Base-by-base conservation (phyloP, 2,797 vertebrate species). In the Sparus aurata region DNA sequence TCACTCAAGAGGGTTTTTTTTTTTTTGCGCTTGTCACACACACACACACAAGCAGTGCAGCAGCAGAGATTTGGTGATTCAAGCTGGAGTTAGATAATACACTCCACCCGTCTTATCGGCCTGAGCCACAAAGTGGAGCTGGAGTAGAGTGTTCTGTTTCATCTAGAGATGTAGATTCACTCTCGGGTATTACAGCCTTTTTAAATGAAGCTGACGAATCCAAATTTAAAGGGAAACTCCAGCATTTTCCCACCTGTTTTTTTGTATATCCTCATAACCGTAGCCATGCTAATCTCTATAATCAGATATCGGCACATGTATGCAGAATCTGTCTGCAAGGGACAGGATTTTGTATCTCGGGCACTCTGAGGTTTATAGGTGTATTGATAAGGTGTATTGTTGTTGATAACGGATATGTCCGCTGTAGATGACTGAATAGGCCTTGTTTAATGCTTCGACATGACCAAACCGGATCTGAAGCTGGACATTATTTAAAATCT, bases 1-100 rank as follows among this genome's bases (percentile, higher is more conserved):
- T n/a, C 12, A 45, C 43, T 27, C 22, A 10, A 5, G 22, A 20
- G 22, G 15, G 79, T 53, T 77, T 65, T 41, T 27, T n/a, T 34
- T 34, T 6, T 34, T 34, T 34, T 6, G 30, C 30, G 30, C 5
- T 5, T 34, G 46, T 38, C 46, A 15, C 60, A 23, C 53, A 41
- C 20, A 61, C 61, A 68, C 38, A 22, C 38, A 0, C 23, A 66
- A 23, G 58, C 60, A 62, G 30, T 12, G 52, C 53, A 17, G 60
- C 61, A 43, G 43, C 43, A 38, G 63, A 67, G 57, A 74, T 83
- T 12, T 69, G 30, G 49, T 25, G 75, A 83, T 83, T 75, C 58
- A 25, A 43, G 41, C 43, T 22, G 17, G 30, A n/a, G 16, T 55
- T 23, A 69, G 30, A 65, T 59, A 52, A 73, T 53, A 61, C 41